These are phyloP conservation scores for Pleuronectes platessa DNA, from an alignment of 2,113 vertebrate species.

Conservation along the genomic window DNA sequence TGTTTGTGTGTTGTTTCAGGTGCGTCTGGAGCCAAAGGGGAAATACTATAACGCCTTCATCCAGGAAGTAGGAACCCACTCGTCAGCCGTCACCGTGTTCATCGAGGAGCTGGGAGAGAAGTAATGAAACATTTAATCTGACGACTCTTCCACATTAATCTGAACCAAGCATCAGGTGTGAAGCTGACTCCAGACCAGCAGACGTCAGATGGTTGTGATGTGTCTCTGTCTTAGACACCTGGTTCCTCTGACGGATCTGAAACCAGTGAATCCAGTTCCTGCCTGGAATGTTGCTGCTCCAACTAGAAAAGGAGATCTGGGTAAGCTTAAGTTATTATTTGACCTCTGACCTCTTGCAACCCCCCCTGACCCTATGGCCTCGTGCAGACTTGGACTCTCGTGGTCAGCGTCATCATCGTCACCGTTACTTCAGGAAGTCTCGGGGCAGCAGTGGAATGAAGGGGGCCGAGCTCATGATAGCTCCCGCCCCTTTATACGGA, in stretches of 20 bases:
- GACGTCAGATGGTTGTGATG: background rate
- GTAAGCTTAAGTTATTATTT: constrained; percentile 73
- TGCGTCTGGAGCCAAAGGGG: constrained; percentile 90
- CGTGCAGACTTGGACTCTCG: too few species aligned
- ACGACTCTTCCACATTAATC: too few species aligned
- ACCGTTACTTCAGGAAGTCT: too few species aligned
- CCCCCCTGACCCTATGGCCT: too few species aligned
- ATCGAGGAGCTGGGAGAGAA: constrained; percentile 96
- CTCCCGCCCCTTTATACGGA: too few species aligned
- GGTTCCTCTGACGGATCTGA: constrained; percentile 90
- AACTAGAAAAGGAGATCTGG: constrained; percentile 86
- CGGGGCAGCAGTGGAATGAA: too few species aligned
- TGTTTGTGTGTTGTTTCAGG: constrained; percentile 74
- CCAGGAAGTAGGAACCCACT: constrained; percentile 92
- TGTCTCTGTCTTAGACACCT: constrained; percentile 83
- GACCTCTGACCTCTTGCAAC: background rate
- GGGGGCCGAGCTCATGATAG: too few species aligned
- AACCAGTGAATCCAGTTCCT: constrained; percentile 90
- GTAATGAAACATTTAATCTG: constrained; percentile 73
- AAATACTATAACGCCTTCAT: constrained; percentile 96
- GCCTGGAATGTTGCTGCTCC: constrained; percentile 86
- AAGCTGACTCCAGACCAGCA: background rate
- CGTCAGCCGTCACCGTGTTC: constrained; percentile 90
- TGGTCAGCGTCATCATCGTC: too few species aligned
- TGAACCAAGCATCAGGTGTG: background rate